Evolutionary conservation across 2,797 vertebrate species (phyloP), one percentile per base, ranked within the genome.

Genomic region (Periophthalmus magnuspinnatus): DNA sequence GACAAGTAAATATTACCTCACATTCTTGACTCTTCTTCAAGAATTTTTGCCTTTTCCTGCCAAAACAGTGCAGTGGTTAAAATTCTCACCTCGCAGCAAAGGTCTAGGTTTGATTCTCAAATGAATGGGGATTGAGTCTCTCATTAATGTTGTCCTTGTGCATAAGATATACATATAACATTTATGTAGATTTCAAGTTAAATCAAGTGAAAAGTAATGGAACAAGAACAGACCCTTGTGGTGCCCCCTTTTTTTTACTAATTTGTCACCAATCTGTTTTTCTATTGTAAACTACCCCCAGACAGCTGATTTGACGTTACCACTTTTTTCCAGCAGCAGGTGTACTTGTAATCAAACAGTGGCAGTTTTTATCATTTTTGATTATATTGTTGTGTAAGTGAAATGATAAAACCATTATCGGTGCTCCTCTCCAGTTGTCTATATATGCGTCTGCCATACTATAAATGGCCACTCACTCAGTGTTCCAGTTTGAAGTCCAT

Each of bases 241-340:
- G n/a, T 3, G 7, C 4, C 22, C 17, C 21, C 7, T 48, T 16
- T 3, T 6, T 36, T 36, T 7, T 36, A n/a, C n/a, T n/a, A 36
- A 10, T 38, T 38, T 50, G 6, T 50, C 2, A 6, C 5, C 9
- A 45, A 13, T 45, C 41, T 48, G 21, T 54, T 54, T 21, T 22
- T 41, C 7, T 38, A 38, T 38, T 38, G n/a, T n/a, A n/a, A n/a
- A n/a, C n/a, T n/a, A n/a, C n/a, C n/a, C n/a, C n/a, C n/a, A n/a
- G n/a, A n/a, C n/a, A n/a, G n/a, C n/a, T n/a, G n/a, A n/a, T n/a
- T n/a, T n/a, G n/a, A n/a, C n/a, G n/a, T n/a, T 41, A 14, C 79
- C 84, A 74, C 67, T 62, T 74, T 86, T 84, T 81, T 75, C 34
- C 5, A 52, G 55, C 54, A 64, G 10, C 56, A 69, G 75, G 74